Conservation (phyloP, 2,888 invertebrate genomes). For the Sminthurinus aureus region DNA sequence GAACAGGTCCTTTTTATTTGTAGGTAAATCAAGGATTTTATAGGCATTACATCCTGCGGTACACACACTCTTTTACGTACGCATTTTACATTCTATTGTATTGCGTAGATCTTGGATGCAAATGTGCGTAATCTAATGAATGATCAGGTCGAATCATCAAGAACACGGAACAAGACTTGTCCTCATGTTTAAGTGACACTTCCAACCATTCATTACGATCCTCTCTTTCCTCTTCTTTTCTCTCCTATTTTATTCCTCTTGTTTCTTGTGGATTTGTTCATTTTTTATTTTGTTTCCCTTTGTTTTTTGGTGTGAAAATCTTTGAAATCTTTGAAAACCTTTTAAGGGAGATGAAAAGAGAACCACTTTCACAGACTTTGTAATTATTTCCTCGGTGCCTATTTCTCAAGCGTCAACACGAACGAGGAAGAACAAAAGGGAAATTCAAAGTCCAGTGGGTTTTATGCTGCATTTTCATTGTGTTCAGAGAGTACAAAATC, state of each 20-base stretch:
- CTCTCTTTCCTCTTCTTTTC: too few relatives aligned
- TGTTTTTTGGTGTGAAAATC: slow-evolving; percentile 11
- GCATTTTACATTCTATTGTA: too few relatives aligned
- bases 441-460: background rate
- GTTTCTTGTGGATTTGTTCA: too few relatives aligned
- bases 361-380: background rate
- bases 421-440: background rate
- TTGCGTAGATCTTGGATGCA: too few relatives aligned
- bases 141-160: background rate
- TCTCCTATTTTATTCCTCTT: too few relatives aligned
- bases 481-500: background rate
- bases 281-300: background rate
- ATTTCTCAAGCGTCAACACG: background rate
- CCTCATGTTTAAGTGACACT: background rate
- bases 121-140: background rate
- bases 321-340: background rate
- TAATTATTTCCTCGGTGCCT: background rate
- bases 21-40: too few relatives aligned
- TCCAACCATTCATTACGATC: too few relatives aligned
- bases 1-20: too few relatives aligned
- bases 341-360: background rate
- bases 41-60: too few relatives aligned
- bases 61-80: too few relatives aligned
- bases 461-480: background rate
- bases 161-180: background rate